Evolutionary conservation across 2,113 vertebrate genomes (phyloP).

Genomic region (Dissostichus mawsoni): DNA sequence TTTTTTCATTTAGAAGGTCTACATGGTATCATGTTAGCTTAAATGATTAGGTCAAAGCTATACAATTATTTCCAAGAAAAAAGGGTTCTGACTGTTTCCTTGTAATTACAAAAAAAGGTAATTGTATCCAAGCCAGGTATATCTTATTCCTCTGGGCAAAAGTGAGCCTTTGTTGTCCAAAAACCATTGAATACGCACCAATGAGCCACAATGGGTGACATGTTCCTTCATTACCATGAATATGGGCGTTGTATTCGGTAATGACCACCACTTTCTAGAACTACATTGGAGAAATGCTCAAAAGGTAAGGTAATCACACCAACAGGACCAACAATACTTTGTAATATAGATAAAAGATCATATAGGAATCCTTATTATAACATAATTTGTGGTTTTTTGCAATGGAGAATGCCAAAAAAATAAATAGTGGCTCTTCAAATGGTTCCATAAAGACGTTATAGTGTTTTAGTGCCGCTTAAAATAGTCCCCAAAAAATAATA

Average conservation of each 20-base stretch:
- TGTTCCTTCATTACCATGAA: not conserved
- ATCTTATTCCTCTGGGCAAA: not conserved
- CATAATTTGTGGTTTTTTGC: not conserved
- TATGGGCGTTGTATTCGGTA: not conserved
- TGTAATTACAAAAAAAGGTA: not conserved
- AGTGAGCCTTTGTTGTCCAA: not conserved
- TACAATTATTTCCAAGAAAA: not conserved
- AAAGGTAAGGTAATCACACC: not conserved
- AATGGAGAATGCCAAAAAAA: constrained; percentile 1
- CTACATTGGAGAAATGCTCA: not conserved
- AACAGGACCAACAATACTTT: not conserved
- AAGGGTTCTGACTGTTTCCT: no score
- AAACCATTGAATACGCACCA: not conserved
- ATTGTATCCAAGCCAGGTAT: not conserved
- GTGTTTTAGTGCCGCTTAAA: constrained; percentile 14
- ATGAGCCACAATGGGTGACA: not conserved
- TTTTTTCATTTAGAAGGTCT: not conserved
- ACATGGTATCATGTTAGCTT: not conserved
- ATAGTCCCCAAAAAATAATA: not conserved
- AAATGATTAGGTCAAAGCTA: not conserved
- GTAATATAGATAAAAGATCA: not conserved
- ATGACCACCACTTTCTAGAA: not conserved
- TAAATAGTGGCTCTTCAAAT: constrained; percentile 2
- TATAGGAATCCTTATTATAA: constrained; percentile 3
- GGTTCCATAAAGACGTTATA: not conserved